Base-by-base conservation (phyloP, 2,113 vertebrate genomes). In the Ctenomys sociabilis region DNA sequence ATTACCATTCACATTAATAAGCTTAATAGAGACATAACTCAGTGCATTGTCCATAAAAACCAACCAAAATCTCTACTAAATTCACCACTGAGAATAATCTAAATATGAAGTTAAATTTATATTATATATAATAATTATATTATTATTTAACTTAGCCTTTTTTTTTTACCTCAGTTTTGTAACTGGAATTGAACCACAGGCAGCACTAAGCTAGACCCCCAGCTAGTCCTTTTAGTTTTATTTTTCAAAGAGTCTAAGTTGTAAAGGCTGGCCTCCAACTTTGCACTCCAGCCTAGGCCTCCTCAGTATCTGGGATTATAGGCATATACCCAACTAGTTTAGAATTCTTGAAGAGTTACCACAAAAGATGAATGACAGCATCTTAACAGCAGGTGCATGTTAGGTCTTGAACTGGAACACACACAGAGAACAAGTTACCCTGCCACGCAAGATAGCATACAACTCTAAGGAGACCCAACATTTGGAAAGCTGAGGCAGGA, bases 21-120 rank as follows among this genome's bases (percentile, higher is more conserved):
- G 40, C 28, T 26, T 5, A 43, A 63, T 19, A 19, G 37, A 24
- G 14, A 43, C 4, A 7, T 22, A 66, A 32, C 3, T 30, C 43
- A 49, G 26, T 49, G 49, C 32, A 54, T 9, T 35, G 3, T 45
- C 54, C 17, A 17, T 19, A 57, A 85, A 64, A 52, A 52, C 28
- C 40, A 61, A 84, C 26, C 37, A 78, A 78, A 88, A 61, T 66
- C 7, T 45, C 61, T 90, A 88, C 80, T 87, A 49, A 80, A 92
- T 63, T 73, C 84, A 94, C 3, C 80, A 54, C 7, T 88, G 7
- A 63, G 70, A 52, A 96, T 21, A 92, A 49, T n/a, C 37, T 64
- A 90, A 85, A 32, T n/a, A 40, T 73, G 43, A 75, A 91, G 28
- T 70, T 52, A 85, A 94, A 82, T 40, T 45, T 82, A 73, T n/a